phyloP scores from a whole-genome alignment of 2,888 invertebrate genomes.

The Polydrusus pterygomalis region DNA sequence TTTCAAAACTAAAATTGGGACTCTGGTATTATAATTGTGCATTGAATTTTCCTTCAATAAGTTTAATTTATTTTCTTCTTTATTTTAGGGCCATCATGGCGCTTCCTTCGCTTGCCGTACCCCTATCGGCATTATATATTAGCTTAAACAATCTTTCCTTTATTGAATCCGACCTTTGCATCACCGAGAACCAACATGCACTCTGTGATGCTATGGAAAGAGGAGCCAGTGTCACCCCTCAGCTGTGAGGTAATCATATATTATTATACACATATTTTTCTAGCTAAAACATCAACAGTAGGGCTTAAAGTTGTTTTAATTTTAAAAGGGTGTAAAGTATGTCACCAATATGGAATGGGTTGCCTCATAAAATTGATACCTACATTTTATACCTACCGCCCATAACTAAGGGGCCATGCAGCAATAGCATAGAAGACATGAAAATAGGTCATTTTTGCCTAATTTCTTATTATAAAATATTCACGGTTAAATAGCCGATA shows the following conservation, averaged over 20 bases:
- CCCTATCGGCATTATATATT: conserved; percentile 75
- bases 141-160: conserved; percentile 66
- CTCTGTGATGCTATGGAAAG: conserved; percentile 72
- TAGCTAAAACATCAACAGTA: no score
- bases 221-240: conserved; percentile 75
- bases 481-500: no score
- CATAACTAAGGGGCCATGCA: no score
- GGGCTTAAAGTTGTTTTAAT: no score
- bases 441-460: no score
- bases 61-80: conserved; percentile 53
- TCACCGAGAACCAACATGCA: conserved; percentile 63
- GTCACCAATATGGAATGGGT: no score
- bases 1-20: background rate
- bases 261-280: background rate
- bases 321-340: no score
- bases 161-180: conserved; percentile 55
- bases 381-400: no score
- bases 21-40: background rate
- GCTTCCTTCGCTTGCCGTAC: conserved; percentile 79
- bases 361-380: no score
- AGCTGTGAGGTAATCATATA: conserved; percentile 46
- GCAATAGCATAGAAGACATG: no score
- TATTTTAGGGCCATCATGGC: conserved; percentile 87
- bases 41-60: background rate
- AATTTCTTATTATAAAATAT: no score